Evolutionary conservation across 2,113 vertebrate species (phyloP), one percentile per base, ranked within the genome.

Genomic region (Apus apus): DNA sequence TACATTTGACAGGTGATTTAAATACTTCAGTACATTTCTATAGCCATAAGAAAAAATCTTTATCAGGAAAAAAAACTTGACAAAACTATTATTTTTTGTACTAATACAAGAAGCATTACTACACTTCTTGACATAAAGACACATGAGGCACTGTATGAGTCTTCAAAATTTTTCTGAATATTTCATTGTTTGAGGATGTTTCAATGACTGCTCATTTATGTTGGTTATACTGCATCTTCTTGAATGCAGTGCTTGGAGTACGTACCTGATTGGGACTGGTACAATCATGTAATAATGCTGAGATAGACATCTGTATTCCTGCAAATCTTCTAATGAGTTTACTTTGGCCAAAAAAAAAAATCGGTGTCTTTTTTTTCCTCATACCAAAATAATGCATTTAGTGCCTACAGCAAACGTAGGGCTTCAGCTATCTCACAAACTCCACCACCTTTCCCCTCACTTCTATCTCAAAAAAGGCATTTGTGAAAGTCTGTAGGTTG

Each of bases 1-100:
- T 97, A 95, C 58, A 66, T 96, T 92, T 98, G 96, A 97, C 95
- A 97, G 91, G 83, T 93, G 88, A 98, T 97, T 98, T 97, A 97
- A 98, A 97, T 98, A 96, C 96, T 96, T 98, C 93, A 94, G 81
- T 95, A 86, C 13, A 51, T 97, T 98, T 96, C 94, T 96, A 88
- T 91, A 98, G 65, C 81, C 87, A 77, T 58, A 53, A 88, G 91
- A 94, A 96, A 96, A 95, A 94, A 48, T 57, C 62, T 86, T 96
- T 72, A 93, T 96, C 62, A 36, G 84, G 82, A 92, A 92, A 95
- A 97, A 96, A 50, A 95, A 74, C 85, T 87, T 97, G 93, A 97
- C 71, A 77, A 97, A 97, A 90, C 61, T 97, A 93, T 97, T 97
- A 79, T 96, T 97, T 97, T 94, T 91, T 94, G 71, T 92, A 75